Evolutionary conservation across 2,888 invertebrate species (phyloP).

Genomic region (Ochropleura plecta): DNA sequence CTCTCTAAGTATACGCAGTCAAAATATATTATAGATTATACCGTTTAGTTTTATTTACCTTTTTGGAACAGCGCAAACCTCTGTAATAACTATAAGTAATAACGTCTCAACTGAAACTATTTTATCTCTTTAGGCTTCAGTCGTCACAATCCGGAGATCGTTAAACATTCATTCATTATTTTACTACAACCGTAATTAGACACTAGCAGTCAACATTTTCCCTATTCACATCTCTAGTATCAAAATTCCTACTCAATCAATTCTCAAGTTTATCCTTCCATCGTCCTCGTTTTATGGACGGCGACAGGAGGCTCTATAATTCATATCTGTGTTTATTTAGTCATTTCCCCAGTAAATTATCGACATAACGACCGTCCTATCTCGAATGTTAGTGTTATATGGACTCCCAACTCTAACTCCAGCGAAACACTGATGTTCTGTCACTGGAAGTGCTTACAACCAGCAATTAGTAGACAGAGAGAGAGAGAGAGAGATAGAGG

Average conservation of each 20-base stretch:
- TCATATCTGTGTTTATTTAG: constrained; percentile 80
- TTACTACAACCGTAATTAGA: neutral
- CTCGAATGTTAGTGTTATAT: constrained; percentile 72
- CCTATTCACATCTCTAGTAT: constrained; percentile 23
- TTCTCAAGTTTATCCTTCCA: constrained; percentile 39
- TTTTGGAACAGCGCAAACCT: neutral
- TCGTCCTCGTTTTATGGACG: constrained; percentile 31
- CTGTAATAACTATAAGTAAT: too few relatives aligned
- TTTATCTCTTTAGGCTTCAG: neutral
- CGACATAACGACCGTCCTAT: constrained; percentile 76
- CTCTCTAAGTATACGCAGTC: too few relatives aligned
- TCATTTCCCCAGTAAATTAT: constrained; percentile 79
- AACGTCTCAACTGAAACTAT: neutral
- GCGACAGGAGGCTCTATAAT: constrained; percentile 68
- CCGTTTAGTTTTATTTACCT: too few relatives aligned
- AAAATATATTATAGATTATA: too few relatives aligned
- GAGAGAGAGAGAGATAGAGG: too few relatives aligned
- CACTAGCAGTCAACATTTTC: neutral
- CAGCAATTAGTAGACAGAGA: too few relatives aligned
- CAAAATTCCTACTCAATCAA: constrained; percentile 40
- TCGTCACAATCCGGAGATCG: neutral
- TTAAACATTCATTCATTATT: neutral
- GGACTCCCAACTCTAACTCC: constrained; percentile 66
- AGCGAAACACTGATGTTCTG: constrained; percentile 46
- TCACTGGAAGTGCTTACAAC: constrained; percentile 58